phyloP scores from a whole-genome alignment of 1,140 invertebrate genomes.

The Nylanderia fulva region DNA sequence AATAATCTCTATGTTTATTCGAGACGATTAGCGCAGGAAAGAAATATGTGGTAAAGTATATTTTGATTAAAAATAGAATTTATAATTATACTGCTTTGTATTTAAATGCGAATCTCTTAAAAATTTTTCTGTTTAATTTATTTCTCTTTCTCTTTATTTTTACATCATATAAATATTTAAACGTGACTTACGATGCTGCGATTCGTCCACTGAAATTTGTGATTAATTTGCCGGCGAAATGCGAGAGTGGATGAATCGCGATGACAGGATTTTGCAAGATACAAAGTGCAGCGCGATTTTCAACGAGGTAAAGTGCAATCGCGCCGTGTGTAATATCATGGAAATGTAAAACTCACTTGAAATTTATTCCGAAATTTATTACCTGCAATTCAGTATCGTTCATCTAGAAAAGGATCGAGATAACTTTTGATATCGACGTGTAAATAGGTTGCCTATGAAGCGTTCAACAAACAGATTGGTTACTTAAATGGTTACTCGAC shows the following conservation, averaged over 20 bases:
- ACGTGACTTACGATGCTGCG: background rate
- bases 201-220: conserved; percentile 12
- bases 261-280: conserved; percentile 37
- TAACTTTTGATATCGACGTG: background rate
- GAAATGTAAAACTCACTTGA: conserved; percentile 1
- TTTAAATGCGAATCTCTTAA: background rate
- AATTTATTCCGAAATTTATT: conserved; percentile 26
- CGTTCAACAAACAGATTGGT: conserved; percentile 67
- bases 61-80: background rate
- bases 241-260: conserved; percentile 26
- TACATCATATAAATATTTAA: conserved; percentile 18
- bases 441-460: conserved; percentile 1
- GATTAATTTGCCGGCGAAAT: conserved; percentile 53
- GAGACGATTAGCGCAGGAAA: background rate
- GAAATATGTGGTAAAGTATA: background rate
- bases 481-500: conserved; percentile 36
- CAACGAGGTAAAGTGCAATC: conserved; percentile 1
- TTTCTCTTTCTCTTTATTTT: background rate
- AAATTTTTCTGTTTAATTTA: background rate
- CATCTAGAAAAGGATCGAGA: background rate
- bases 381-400: background rate
- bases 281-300: conserved; percentile 37
- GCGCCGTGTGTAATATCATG: background rate
- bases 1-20: background rate
- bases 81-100: background rate